These are phyloP conservation scores for Yponomeuta evonymella DNA, from an alignment of 2,888 invertebrate genomes.

Conservation along the genomic window DNA sequence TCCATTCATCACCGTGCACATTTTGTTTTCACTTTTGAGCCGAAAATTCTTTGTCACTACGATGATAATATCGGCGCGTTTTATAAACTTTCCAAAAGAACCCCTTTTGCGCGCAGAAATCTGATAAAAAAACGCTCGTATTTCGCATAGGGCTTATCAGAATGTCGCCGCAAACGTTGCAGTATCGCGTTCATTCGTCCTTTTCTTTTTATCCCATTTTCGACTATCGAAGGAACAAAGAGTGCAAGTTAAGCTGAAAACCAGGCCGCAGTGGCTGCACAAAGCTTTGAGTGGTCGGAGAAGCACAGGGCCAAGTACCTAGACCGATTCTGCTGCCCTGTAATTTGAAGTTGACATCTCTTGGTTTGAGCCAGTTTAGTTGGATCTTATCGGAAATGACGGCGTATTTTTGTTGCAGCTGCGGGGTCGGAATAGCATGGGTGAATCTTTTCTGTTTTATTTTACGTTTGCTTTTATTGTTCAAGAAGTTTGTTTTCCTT, in stretches of 20 bases:
- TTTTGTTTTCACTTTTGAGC: slow-evolving; percentile 26
- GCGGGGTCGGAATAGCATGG: slow-evolving; percentile 19
- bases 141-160: slow-evolving; percentile 8
- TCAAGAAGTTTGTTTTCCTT: neutral
- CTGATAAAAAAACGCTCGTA: slow-evolving; percentile 11
- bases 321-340: slow-evolving; percentile 43
- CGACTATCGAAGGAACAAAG: slow-evolving; percentile 40
- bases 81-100: slow-evolving; percentile 14
- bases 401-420: slow-evolving; percentile 27
- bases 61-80: slow-evolving; percentile 22
- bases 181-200: slow-evolving; percentile 25
- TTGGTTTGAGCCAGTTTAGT: slow-evolving; percentile 26
- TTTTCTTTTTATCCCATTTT: slow-evolving; percentile 38
- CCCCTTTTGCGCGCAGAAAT: slow-evolving; percentile 1
- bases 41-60: slow-evolving; percentile 24
- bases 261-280: slow-evolving; percentile 40
- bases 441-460: too few species aligned
- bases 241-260: slow-evolving; percentile 51
- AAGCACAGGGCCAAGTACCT: slow-evolving; percentile 32
- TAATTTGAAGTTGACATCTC: slow-evolving; percentile 55
- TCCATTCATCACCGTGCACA: slow-evolving; percentile 26
- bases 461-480: slow-evolving; percentile 5
- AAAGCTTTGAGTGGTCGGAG: slow-evolving; percentile 54
- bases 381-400: slow-evolving; percentile 27
- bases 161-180: slow-evolving; percentile 20